These are phyloP conservation scores for Malurus splendens DNA, from an alignment of 2,797 vertebrate species.

Conservation along the genomic window DNA sequence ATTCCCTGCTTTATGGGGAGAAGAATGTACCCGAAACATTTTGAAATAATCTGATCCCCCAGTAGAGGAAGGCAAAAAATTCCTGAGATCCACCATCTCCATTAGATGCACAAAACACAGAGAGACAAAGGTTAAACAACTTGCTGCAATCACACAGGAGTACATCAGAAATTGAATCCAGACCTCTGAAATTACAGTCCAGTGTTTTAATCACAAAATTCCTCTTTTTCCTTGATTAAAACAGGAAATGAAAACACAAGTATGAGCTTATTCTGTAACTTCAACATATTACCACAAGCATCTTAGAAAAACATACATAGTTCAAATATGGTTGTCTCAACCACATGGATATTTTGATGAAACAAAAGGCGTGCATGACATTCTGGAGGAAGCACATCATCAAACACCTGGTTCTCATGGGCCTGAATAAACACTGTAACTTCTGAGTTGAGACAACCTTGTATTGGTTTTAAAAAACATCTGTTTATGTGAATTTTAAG, in stretches of 20 bases:
- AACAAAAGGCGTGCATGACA: not conserved
- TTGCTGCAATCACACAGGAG: not conserved
- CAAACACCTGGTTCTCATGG: not conserved
- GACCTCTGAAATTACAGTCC: not conserved
- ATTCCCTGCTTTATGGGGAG: not conserved
- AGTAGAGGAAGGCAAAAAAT: not conserved
- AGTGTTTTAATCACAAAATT: conserved; percentile 23
- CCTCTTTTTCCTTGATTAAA: conserved; percentile 2
- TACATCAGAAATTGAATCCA: conserved; percentile 12
- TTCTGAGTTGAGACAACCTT: not conserved
- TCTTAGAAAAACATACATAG: not conserved
- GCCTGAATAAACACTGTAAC: not conserved
- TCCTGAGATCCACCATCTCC: not conserved
- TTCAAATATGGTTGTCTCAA: not conserved
- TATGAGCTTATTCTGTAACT: not conserved
- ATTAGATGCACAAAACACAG: not conserved
- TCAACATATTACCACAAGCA: not conserved
- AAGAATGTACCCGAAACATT: not conserved
- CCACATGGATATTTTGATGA: not conserved
- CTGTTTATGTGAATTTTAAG: not conserved
- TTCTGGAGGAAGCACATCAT: not conserved
- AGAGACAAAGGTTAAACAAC: not conserved
- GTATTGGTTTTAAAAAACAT: not conserved
- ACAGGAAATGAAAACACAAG: not conserved
- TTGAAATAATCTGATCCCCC: not conserved